A percentile compares a stretch with the other conserved stretches of the same genome.
phyloP scores from a whole-genome alignment of 2,113 vertebrate genomes.

The Holacanthus passer region DNA sequence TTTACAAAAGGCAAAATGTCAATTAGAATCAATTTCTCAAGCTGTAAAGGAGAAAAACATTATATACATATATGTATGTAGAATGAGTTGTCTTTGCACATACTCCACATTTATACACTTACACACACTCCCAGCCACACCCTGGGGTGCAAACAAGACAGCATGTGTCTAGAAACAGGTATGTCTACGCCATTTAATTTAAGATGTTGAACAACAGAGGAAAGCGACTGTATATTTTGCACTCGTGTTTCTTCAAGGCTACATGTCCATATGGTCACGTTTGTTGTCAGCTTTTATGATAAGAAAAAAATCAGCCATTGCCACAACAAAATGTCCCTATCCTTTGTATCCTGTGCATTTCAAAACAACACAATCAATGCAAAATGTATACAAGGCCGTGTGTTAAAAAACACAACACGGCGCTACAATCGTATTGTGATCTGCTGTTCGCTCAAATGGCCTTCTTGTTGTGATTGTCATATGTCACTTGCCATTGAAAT shows the following conservation, averaged over 20 bases:
- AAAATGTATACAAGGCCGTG: constrained; percentile 66
- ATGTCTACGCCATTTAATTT: constrained; percentile 26
- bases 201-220: constrained; percentile 33
- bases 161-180: constrained; percentile 30
- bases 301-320: constrained; percentile 26
- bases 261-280: constrained; percentile 33
- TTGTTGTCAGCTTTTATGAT: constrained; percentile 53
- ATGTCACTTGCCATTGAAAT: constrained; percentile 80
- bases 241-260: constrained; percentile 44
- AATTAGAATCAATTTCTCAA: constrained; percentile 23
- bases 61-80: background rate
- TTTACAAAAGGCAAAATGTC: constrained; percentile 15
- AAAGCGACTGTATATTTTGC: constrained; percentile 6
- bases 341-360: constrained; percentile 60
- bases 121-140: constrained; percentile 26
- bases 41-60: background rate
- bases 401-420: constrained; percentile 70
- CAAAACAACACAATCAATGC: constrained; percentile 71
- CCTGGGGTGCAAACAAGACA: constrained; percentile 17
- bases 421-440: constrained; percentile 74
- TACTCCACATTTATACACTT: background rate
- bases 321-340: constrained; percentile 25
- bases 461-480: constrained; percentile 81
- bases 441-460: constrained; percentile 69
- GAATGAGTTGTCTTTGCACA: background rate